Conservation (phyloP, 2,113 vertebrate species). For the Cyphomyrus plagiostoma region DNA sequence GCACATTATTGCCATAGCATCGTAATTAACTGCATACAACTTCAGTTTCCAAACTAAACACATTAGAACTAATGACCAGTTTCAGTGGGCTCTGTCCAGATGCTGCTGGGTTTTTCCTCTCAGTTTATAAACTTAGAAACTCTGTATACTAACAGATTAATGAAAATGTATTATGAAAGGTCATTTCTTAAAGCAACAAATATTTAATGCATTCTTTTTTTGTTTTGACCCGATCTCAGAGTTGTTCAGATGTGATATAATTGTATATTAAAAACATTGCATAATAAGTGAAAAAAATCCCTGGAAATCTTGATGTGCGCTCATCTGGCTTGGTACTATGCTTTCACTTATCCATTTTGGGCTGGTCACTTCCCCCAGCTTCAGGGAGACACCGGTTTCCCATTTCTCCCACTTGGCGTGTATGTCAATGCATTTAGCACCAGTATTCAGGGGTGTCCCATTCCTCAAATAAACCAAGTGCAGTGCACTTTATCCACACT, state of each 20-base stretch:
- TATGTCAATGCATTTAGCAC: background rate
- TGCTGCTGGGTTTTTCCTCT: background rate
- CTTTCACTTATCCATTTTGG: background rate
- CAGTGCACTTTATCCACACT: background rate
- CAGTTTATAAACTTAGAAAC: background rate
- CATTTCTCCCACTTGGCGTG: background rate
- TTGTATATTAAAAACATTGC: background rate
- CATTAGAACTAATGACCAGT: background rate
- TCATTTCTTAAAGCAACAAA: background rate
- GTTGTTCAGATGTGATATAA: background rate
- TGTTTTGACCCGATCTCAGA: background rate
- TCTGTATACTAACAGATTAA: background rate
- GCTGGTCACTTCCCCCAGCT: background rate
- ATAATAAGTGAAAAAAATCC: background rate
- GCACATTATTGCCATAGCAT: background rate
- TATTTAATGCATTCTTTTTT: background rate
- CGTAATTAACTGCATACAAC: background rate
- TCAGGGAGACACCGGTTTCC: background rate
- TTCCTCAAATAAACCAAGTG: background rate
- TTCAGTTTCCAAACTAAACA: background rate
- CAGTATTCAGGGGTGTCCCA: background rate
- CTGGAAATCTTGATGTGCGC: background rate
- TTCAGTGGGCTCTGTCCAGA: background rate
- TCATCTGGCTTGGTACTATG: background rate
- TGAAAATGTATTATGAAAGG: background rate